A percentile compares a stretch with the other conserved stretches of the same genome.
These are phyloP conservation scores for Sebastes melanostomus DNA, from an alignment of 2,797 vertebrate species.

Conservation along the genomic window DNA sequence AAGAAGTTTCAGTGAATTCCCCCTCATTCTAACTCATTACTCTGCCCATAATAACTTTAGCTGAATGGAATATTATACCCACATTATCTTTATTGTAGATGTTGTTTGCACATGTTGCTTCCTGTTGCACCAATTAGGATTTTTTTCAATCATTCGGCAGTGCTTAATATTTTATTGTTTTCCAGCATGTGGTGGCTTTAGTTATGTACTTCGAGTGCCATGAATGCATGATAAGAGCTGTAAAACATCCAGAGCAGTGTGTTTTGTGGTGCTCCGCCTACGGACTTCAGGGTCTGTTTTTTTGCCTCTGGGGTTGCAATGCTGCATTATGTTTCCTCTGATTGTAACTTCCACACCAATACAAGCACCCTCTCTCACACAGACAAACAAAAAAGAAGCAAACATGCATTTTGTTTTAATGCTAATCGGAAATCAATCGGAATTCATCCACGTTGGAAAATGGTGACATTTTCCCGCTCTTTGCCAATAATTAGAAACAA, in stretches of 20 bases:
- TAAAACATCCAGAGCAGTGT: slow-evolving; percentile 65
- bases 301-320: slow-evolving; percentile 11
- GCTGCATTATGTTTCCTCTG: slow-evolving; percentile 30
- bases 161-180: slow-evolving; percentile 45
- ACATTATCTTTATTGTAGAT: neutral
- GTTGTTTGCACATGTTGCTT: slow-evolving; percentile 2
- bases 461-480: slow-evolving; percentile 65
- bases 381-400: neutral
- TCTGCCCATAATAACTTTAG: neutral
- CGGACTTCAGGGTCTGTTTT: slow-evolving; percentile 15
- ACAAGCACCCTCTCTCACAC: neutral
- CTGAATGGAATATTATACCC: neutral
- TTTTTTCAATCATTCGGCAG: slow-evolving; percentile 23
- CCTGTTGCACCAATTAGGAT: neutral
- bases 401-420: slow-evolving; percentile 51
- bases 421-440: slow-evolving; percentile 74
- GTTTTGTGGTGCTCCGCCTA: slow-evolving; percentile 53
- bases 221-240: slow-evolving; percentile 61
- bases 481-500: slow-evolving; percentile 71
- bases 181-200: slow-evolving; percentile 2
- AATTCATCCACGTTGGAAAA: slow-evolving; percentile 61
- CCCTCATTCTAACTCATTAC: neutral
- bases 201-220: slow-evolving; percentile 56
- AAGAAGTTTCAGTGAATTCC: neutral
- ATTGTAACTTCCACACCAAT: slow-evolving; percentile 33